phyloP scores from a whole-genome alignment of 2,113 vertebrate species.

The Hydrolagus affinis region DNA sequence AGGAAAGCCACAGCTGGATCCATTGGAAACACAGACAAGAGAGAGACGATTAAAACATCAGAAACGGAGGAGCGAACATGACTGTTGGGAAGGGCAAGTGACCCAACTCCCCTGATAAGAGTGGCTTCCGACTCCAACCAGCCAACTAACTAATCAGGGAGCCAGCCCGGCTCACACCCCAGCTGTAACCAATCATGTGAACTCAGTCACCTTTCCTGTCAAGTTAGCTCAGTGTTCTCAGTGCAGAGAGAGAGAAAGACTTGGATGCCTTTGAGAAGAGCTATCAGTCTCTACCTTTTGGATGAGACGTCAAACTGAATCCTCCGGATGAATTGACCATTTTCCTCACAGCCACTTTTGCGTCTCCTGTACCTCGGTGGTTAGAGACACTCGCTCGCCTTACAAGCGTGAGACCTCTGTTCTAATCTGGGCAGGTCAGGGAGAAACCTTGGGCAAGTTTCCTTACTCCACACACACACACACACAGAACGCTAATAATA shows the following conservation, averaged over 20 bases:
- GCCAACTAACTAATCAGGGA: background rate
- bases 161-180: background rate
- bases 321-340: too few species aligned
- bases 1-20: background rate
- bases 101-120: background rate
- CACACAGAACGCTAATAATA: too few species aligned
- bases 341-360: too few species aligned
- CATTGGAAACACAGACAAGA: background rate
- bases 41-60: background rate
- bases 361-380: too few species aligned
- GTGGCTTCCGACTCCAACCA: background rate
- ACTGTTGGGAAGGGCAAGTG: background rate
- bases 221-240: background rate
- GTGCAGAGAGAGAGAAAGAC: background rate
- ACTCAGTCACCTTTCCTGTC: background rate
- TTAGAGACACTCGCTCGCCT: too few species aligned
- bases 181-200: conserved; percentile 15
- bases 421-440: too few species aligned
- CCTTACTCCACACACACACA: too few species aligned
- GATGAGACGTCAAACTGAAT: too few species aligned
- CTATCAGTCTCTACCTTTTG: too few species aligned
- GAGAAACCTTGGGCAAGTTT: too few species aligned
- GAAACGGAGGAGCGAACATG: background rate
- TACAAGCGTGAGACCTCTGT: too few species aligned
- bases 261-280: too few species aligned